These are phyloP conservation scores for Clarias batrachus DNA, from an alignment of 2,113 vertebrate species.

Conservation along the genomic window DNA sequence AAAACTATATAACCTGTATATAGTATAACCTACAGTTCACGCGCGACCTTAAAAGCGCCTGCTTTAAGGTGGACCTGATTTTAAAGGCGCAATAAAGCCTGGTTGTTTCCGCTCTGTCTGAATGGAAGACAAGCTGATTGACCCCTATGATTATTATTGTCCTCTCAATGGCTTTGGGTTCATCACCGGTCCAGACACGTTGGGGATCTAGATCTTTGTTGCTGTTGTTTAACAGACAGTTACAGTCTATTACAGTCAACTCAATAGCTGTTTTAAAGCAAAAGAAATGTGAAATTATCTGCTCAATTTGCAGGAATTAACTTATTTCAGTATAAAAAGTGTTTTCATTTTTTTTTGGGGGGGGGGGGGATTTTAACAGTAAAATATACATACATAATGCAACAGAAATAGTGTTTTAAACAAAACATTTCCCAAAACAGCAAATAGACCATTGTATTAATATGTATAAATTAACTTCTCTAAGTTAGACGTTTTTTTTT, in stretches of 20 bases:
- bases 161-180: conserved; percentile 14
- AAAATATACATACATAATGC: not conserved
- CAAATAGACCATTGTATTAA: no score
- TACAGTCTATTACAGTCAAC: not conserved
- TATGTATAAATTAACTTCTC: no score
- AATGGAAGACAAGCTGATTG: not conserved
- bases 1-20: no score
- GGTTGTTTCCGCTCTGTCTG: conserved; percentile 19
- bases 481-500: no score
- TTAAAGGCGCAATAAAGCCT: conserved; percentile 4
- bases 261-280: not conserved
- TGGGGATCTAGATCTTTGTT: not conserved
- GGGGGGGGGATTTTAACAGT: not conserved
- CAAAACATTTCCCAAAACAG: no score
- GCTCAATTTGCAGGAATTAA: not conserved
- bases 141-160: conserved; percentile 19
- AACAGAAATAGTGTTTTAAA: not conserved
- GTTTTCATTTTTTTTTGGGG: no score
- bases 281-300: not conserved
- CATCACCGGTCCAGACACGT: conserved; percentile 3
- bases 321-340: not conserved
- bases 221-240: not conserved
- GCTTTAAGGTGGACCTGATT: conserved; percentile 72
- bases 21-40: not conserved
- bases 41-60: conserved; percentile 41